Conservation (phyloP, 1,140 invertebrate species). For the Aphaenogaster rudis region DNA sequence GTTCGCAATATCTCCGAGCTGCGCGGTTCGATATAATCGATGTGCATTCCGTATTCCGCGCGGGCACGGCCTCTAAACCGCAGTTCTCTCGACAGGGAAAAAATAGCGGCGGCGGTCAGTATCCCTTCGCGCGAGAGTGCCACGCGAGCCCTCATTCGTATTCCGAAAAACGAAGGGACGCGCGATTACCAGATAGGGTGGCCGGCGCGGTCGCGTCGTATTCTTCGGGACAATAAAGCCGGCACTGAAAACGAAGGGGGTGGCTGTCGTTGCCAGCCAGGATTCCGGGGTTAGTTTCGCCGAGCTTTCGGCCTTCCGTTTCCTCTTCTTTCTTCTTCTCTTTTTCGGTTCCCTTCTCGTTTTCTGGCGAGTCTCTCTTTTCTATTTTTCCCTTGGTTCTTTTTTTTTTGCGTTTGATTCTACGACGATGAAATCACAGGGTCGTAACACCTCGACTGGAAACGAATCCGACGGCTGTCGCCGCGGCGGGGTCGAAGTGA, state of each 20-base stretch:
- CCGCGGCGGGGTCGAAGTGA: slow-evolving; percentile 76
- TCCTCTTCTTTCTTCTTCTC: slow-evolving; percentile 66
- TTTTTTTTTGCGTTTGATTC: slow-evolving; percentile 84
- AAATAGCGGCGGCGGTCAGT: slow-evolving; percentile 59
- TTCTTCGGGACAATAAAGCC: slow-evolving; percentile 70
- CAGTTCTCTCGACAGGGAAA: background rate
- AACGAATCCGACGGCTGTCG: slow-evolving; percentile 82
- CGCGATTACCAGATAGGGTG: slow-evolving; percentile 76
- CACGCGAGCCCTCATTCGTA: slow-evolving; percentile 67
- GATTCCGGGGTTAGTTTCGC: slow-evolving; percentile 43
- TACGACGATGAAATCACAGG: slow-evolving; percentile 84
- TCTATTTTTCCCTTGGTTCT: slow-evolving; percentile 28
- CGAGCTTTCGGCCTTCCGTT: slow-evolving; percentile 50
- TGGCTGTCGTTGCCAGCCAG: slow-evolving; percentile 49
- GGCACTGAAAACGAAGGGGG: slow-evolving; percentile 65
- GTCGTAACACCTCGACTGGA: slow-evolving; percentile 82
- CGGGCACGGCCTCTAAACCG: slow-evolving; percentile 23
- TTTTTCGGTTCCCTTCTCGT: slow-evolving; percentile 25
- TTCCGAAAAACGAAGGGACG: slow-evolving; percentile 71
- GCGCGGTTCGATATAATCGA: slow-evolving; percentile 55
- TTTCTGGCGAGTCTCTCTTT: slow-evolving; percentile 12
- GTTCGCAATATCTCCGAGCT: slow-evolving; percentile 30
- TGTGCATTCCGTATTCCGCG: slow-evolving; percentile 44
- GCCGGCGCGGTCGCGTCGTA: slow-evolving; percentile 58
- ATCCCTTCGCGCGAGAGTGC: slow-evolving; percentile 31